phyloP scores from a whole-genome alignment of 2,888 invertebrate species.

The Hydropsyche betteni region DNA sequence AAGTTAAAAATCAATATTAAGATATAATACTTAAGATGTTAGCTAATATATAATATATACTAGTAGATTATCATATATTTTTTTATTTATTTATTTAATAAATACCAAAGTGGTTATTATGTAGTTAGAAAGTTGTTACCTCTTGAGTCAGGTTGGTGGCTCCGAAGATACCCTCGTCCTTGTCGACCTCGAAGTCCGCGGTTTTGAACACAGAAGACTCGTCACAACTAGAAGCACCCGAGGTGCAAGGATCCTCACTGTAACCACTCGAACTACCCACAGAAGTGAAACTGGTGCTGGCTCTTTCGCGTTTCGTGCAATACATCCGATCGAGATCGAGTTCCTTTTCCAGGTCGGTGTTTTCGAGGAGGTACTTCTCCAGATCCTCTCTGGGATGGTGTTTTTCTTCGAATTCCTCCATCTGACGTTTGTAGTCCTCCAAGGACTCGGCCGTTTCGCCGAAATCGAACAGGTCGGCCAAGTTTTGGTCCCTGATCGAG shows the following conservation, averaged over 20 bases:
- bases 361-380: conserved; percentile 62
- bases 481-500: conserved; percentile 67
- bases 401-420: conserved; percentile 61
- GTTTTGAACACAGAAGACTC: conserved; percentile 11
- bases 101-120: neutral
- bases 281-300: conserved; percentile 64
- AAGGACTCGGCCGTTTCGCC: conserved; percentile 60
- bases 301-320: conserved; percentile 63
- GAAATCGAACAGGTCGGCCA: conserved; percentile 69
- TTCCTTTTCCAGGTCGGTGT: conserved; percentile 59
- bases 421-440: conserved; percentile 60
- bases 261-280: conserved; percentile 65
- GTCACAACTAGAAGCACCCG: conserved; percentile 33
- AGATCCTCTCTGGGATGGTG: conserved; percentile 58
- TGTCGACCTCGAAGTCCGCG: conserved; percentile 57
- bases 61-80: no score
- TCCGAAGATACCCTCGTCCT: conserved; percentile 65
- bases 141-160: conserved; percentile 60
- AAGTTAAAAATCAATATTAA: no score
- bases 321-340: conserved; percentile 61
- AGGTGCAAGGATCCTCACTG: conserved; percentile 60
- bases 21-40: no score
- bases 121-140: conserved; percentile 56
- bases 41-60: no score
- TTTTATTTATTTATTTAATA: neutral